Percentiles rank a stretch among this genome's conserved stretches.
These are phyloP conservation scores for Prinia subflava DNA, from an alignment of 2,113 vertebrate genomes.

Conservation along the genomic window DNA sequence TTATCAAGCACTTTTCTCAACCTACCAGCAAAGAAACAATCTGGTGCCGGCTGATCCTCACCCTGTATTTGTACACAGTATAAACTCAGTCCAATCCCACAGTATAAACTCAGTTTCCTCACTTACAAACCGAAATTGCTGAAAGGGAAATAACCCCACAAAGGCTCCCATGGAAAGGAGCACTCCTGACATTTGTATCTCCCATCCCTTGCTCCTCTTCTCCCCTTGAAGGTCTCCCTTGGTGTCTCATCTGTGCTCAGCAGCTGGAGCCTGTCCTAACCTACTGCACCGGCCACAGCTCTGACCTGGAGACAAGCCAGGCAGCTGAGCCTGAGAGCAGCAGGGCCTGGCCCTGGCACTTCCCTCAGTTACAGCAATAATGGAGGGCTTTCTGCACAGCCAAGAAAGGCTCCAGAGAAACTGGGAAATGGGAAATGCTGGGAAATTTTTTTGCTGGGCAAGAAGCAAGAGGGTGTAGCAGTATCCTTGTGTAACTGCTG, in stretches of 20 bases:
- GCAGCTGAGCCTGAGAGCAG: neutral
- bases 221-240: neutral
- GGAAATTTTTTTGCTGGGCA: neutral
- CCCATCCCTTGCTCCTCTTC: neutral
- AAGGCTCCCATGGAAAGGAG: neutral
- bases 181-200: neutral
- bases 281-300: accelerated
- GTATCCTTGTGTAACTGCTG: neutral
- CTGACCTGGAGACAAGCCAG: neutral
- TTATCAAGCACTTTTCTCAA: neutral
- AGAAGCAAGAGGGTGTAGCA: neutral
- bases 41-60: neutral
- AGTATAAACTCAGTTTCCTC: neutral
- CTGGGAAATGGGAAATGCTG: neutral
- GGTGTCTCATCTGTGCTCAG: neutral
- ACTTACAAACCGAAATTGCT: neutral
- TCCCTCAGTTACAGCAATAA: neutral
- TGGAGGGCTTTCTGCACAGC: neutral
- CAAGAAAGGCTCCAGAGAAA: neutral
- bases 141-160: neutral
- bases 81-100: neutral
- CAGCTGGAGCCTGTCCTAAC: neutral
- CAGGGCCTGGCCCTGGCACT: neutral
- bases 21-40: neutral
- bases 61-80: neutral